Conservation (phyloP, 2,113 vertebrate genomes). For the Corythornis vintsioides region DNA sequence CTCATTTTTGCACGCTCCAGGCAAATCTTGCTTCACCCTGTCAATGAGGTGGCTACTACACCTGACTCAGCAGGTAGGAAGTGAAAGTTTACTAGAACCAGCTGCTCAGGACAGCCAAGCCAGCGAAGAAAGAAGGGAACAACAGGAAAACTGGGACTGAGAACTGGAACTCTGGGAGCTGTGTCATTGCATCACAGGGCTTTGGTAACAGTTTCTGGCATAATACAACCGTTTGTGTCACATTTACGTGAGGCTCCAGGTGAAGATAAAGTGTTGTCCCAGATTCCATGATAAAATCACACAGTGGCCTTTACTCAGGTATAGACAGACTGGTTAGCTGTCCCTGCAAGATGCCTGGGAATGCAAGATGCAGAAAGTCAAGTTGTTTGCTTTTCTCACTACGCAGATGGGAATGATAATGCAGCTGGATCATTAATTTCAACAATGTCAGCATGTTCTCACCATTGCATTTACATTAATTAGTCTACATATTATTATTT, state of each 20-base stretch:
- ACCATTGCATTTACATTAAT: constrained; percentile 55
- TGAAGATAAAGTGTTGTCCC: not conserved
- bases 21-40: not conserved
- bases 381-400: not conserved
- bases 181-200: not conserved
- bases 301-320: not conserved
- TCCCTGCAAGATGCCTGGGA: not conserved
- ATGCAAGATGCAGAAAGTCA: not conserved
- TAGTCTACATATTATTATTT: constrained; percentile 46
- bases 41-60: not conserved
- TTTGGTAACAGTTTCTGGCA: not conserved
- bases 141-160: not conserved
- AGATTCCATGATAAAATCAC: not conserved
- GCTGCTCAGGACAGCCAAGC: not conserved
- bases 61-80: not conserved
- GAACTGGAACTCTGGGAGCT: not conserved
- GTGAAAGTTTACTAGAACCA: not conserved
- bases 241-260: not conserved
- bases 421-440: constrained; percentile 61
- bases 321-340: not conserved
- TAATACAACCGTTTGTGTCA: not conserved
- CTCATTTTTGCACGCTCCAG: not conserved
- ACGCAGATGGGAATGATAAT: not conserved
- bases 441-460: constrained; percentile 55
- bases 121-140: not conserved